A percentile compares a stretch with the other conserved stretches of the same genome.
phyloP scores from a whole-genome alignment of 2,888 invertebrate species.

The Drosophila helvetica region DNA sequence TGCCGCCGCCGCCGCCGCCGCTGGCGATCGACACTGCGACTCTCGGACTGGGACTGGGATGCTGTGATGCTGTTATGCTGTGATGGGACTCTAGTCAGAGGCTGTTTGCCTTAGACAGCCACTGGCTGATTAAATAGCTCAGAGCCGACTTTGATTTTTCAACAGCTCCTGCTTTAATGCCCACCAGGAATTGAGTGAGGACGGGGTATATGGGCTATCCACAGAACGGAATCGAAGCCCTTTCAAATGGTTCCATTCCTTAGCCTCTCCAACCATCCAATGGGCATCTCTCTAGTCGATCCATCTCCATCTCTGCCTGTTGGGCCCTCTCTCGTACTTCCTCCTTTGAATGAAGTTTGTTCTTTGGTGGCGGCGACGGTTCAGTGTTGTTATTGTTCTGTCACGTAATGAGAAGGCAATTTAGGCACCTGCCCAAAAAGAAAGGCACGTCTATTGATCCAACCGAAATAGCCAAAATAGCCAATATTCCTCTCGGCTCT shows the following conservation, averaged over 20 bases:
- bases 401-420: constrained; percentile 73
- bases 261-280: not conserved
- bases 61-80: no score
- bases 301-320: constrained; percentile 6
- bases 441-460: constrained; percentile 48
- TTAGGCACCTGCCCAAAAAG: constrained; percentile 66
- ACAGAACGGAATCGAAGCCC: no score
- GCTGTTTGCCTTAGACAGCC: constrained; percentile 47
- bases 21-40: not conserved
- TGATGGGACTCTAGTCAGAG: constrained; percentile 9
- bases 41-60: not conserved
- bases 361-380: constrained; percentile 35
- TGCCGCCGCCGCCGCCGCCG: constrained; percentile 37
- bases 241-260: no score
- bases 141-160: constrained; percentile 50
- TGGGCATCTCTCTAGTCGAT: constrained; percentile 17
- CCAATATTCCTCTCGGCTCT: constrained; percentile 1
- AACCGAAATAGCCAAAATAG: constrained; percentile 7
- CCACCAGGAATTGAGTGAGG: not conserved
- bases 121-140: constrained; percentile 55
- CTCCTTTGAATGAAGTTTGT: constrained; percentile 34
- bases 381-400: constrained; percentile 53
- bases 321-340: not conserved
- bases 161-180: constrained; percentile 29
- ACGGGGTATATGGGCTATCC: constrained; percentile 1